Evolutionary conservation across 2,113 vertebrate species (phyloP).

Genomic region (Albula glossodonta): DNA sequence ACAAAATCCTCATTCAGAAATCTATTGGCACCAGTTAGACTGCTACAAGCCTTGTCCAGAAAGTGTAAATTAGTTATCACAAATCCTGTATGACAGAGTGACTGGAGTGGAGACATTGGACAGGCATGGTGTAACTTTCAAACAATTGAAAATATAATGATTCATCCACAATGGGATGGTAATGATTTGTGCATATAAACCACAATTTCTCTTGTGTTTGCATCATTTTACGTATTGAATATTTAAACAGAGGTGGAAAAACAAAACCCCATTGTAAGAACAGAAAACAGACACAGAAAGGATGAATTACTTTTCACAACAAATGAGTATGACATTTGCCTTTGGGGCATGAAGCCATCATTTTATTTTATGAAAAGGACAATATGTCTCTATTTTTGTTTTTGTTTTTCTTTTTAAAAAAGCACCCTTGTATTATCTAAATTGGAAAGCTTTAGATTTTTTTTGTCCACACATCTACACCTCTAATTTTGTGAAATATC

Average conservation of each 20-base stretch:
- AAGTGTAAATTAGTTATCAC: no score
- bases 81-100: no score
- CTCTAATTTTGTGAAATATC: background rate
- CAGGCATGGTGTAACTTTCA: conserved; percentile 1
- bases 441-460: background rate
- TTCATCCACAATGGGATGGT: background rate
- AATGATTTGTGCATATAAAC: background rate
- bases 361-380: background rate
- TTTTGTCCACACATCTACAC: background rate
- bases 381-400: background rate
- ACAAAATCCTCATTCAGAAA: no score
- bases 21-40: no score
- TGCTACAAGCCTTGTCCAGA: no score
- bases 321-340: background rate
- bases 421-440: conserved; percentile 15
- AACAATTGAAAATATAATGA: background rate
- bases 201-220: background rate
- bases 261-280: background rate
- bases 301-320: background rate
- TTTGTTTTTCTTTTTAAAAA: conserved; percentile 3
- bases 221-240: background rate
- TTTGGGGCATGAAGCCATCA: background rate
- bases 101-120: no score
- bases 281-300: background rate
- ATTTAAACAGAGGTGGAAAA: background rate